Percentiles rank a stretch among this genome's conserved stretches.
Evolutionary conservation across 2,888 invertebrate genomes (phyloP).

Genomic region (Plemyria rubiginata): DNA sequence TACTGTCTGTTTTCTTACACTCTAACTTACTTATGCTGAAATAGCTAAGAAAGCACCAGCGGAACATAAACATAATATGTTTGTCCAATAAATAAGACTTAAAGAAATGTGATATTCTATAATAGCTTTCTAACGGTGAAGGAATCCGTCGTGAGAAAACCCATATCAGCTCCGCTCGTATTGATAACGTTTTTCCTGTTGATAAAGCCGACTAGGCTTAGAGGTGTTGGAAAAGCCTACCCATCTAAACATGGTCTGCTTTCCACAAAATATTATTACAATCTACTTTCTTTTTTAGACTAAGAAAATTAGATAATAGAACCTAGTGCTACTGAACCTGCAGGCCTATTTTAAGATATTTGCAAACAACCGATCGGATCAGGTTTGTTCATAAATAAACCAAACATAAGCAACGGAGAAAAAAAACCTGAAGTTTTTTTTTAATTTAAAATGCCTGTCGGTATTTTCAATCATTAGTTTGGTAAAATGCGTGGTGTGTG

Average conservation of each 20-base stretch:
- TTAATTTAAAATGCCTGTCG: no score
- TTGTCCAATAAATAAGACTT: background rate
- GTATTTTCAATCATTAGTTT: no score
- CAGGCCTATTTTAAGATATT: no score
- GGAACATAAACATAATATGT: background rate
- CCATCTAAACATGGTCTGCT: background rate
- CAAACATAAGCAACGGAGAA: no score
- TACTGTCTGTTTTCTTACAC: conserved; percentile 25
- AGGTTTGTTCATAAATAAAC: no score
- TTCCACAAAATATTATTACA: background rate
- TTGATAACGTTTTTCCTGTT: background rate
- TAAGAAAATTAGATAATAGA: no score
- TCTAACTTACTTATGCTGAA: conserved; percentile 13
- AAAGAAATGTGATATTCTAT: background rate
- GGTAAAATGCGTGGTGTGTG: no score
- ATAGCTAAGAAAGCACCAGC: background rate
- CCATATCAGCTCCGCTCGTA: background rate
- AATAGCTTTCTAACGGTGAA: background rate
- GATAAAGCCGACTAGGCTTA: background rate
- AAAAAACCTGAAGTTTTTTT: no score
- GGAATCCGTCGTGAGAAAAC: background rate
- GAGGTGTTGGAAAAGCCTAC: background rate
- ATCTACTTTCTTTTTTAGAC: background rate
- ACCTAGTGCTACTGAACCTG: no score
- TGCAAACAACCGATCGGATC: no score